Conservation (phyloP, 2,113 vertebrate species). For the Hemicordylus capensis region DNA sequence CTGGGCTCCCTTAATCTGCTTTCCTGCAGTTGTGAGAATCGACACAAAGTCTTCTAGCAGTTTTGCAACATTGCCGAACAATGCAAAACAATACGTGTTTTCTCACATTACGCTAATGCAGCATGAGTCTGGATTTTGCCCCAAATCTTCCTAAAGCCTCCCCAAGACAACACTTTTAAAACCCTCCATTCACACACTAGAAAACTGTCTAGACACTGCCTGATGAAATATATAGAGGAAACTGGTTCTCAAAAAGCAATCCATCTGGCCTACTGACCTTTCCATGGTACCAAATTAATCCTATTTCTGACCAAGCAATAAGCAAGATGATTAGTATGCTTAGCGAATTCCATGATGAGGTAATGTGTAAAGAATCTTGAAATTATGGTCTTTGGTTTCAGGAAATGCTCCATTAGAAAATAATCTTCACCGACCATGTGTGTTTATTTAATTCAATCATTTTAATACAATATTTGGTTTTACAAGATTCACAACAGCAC, state of each 20-base stretch:
- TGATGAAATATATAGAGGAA: conserved; percentile 40
- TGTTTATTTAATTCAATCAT: not conserved
- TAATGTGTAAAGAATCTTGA: conserved; percentile 41
- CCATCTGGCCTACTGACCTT: conserved; percentile 28
- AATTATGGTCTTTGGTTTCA: conserved; percentile 11
- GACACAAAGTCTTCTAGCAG: no score
- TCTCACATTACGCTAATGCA: no score
- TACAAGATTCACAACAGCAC: conserved; percentile 31
- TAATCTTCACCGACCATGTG: conserved; percentile 2
- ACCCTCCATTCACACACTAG: not conserved
- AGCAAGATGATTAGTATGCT: conserved; percentile 40
- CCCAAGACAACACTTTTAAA: not conserved
- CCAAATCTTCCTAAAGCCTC: no score
- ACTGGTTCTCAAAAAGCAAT: conserved; percentile 34
- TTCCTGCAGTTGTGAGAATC: no score
- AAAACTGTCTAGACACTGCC: not conserved
- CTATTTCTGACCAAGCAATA: conserved; percentile 43
- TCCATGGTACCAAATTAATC: conserved; percentile 42
- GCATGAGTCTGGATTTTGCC: no score
- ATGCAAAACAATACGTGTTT: no score
- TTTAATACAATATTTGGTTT: not conserved
- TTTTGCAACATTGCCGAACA: no score
- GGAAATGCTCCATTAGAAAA: conserved; percentile 26
- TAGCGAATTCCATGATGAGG: conserved; percentile 41
- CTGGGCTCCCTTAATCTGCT: no score